Evolutionary conservation across 2,113 vertebrate species (phyloP).

Genomic region (Seriola aureovittata): DNA sequence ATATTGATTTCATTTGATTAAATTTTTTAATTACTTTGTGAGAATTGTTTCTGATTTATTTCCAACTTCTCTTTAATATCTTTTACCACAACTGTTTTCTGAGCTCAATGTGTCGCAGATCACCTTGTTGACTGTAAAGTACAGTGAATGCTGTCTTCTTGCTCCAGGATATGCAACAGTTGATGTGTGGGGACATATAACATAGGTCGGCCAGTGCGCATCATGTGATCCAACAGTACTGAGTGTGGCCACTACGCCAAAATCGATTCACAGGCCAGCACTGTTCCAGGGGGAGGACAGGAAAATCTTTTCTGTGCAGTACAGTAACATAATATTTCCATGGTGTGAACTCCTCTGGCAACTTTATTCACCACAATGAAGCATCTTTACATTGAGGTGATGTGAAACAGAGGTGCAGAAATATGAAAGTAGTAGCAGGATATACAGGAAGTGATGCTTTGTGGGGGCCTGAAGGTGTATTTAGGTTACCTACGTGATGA

Average conservation of each 20-base stretch:
- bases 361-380: background rate
- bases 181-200: background rate
- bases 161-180: background rate
- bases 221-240: background rate
- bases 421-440: slow-evolving; percentile 22
- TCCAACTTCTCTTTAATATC: too few species aligned
- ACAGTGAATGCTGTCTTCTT: background rate
- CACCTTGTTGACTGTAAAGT: background rate
- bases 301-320: background rate
- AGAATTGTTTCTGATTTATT: too few species aligned
- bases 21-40: too few species aligned
- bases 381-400: slow-evolving; percentile 21
- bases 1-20: too few species aligned
- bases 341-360: background rate
- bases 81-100: too few species aligned
- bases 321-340: slow-evolving; percentile 28
- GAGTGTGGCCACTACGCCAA: background rate
- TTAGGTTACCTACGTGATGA: slow-evolving; percentile 43
- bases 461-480: slow-evolving; percentile 21
- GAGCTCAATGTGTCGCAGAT: background rate
- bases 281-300: background rate
- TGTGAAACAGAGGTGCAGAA: slow-evolving; percentile 20
- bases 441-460: slow-evolving; percentile 33
- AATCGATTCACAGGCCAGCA: background rate
- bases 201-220: too few species aligned